Base-by-base conservation (phyloP, 1,140 invertebrate species). In the Nixonia krombeini region DNA sequence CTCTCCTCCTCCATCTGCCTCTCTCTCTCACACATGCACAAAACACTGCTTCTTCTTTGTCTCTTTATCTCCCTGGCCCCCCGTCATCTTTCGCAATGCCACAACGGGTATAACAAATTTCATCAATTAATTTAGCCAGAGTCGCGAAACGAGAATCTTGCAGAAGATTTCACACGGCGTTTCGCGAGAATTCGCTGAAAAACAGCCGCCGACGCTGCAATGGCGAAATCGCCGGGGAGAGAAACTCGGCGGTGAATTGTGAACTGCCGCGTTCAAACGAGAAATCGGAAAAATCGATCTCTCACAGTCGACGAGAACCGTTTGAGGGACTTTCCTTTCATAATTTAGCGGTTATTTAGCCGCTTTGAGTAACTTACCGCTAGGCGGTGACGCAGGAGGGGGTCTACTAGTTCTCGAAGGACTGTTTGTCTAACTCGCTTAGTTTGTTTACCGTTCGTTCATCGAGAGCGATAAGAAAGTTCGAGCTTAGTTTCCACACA, bases 111-210 rank as follows among this genome's bases (percentile, higher is more conserved):
- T 58, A 62, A 58, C 58, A 53, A 53, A 62, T 58, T 69, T 58
- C 52, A 62, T 58, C 53, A 58, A 69, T 69, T 69, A 69, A 69
- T 62, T 69, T 63, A 44, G 42, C 58, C 53, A 44, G 23, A 38
- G 17, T 53, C 52, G 44, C 33, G 16, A 28, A 49, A 31, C 23
- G 46, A 52, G 47, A 51, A 57, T 41, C 51, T 35, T 23, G 46
- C 47, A 46, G 46, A 61, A 21, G n/a, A 61, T 61, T 57, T 61
- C 26, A 52, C 51, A 42, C 47, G 50, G 63, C 42, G 50, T 59
- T 59, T 45, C 49, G 63, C 50, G 63, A 44, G 55, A 55, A 53
- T 49, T 53, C 44, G 12, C 45, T 50, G 55, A 66, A 58, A 66
- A 66, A 58, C 38, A 44, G 37, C 44, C 25, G 28, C 31, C 21